phyloP scores from a whole-genome alignment of 2,113 vertebrate genomes.

The Xiphophorus hellerii region DNA sequence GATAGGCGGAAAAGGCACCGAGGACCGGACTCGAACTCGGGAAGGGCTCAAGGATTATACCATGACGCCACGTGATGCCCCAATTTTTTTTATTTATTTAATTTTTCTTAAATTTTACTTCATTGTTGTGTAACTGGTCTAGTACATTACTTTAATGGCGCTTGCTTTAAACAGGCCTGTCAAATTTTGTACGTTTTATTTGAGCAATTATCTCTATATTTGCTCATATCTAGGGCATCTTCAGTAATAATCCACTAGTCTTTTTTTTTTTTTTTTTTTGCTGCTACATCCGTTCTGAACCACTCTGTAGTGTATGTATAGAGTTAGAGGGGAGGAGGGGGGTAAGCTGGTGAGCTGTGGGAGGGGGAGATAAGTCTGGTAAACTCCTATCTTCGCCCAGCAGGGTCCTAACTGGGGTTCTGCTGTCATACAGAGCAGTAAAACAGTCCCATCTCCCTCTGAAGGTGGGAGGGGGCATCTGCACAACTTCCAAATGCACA shows the following conservation, averaged over 20 bases:
- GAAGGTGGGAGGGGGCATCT: background rate
- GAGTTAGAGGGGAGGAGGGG: conserved; percentile 5
- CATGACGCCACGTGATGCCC: too few relatives aligned
- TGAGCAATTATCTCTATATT: too few relatives aligned
- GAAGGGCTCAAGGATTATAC: too few relatives aligned
- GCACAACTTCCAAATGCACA: background rate
- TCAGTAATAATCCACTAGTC: background rate
- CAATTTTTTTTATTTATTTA: too few relatives aligned
- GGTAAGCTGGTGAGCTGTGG: conserved; percentile 49
- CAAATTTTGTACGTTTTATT: too few relatives aligned
- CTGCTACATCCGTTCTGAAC: background rate
- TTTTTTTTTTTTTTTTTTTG: background rate
- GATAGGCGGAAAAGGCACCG: too few relatives aligned
- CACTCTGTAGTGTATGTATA: background rate
- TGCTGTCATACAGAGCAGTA: conserved; percentile 47
- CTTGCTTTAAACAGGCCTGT: too few relatives aligned
- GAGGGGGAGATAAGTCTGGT: conserved; percentile 72
- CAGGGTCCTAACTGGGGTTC: conserved; percentile 46
- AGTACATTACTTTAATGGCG: too few relatives aligned
- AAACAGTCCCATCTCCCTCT: background rate
- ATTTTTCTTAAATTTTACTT: too few relatives aligned
- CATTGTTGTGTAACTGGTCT: too few relatives aligned
- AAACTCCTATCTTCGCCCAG: conserved; percentile 70
- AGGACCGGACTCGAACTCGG: too few relatives aligned
- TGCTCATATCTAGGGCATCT: background rate